Conservation (phyloP, 1,140 invertebrate species). For the Amyelois transitella region DNA sequence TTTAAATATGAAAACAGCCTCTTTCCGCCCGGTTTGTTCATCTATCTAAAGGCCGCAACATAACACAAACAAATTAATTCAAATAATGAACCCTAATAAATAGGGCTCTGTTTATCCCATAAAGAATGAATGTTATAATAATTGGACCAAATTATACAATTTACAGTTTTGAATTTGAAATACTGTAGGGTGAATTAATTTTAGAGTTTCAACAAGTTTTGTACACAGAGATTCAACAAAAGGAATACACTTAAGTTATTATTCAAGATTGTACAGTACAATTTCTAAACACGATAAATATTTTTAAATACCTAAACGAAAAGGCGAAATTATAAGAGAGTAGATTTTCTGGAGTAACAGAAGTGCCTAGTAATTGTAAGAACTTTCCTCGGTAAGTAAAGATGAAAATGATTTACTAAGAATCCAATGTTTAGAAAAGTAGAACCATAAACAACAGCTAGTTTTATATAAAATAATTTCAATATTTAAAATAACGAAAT, state of each 20-base stretch:
- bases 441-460: too few relatives aligned
- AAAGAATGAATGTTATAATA: constrained; percentile 72
- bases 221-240: not conserved
- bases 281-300: too few relatives aligned
- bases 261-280: too few relatives aligned
- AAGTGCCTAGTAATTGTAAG: too few relatives aligned
- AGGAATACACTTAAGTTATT: not conserved
- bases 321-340: too few relatives aligned
- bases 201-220: constrained; percentile 1
- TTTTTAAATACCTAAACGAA: too few relatives aligned
- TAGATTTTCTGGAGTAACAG: too few relatives aligned
- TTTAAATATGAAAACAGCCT: constrained; percentile 71
- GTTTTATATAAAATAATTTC: too few relatives aligned
- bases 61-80: constrained; percentile 74
- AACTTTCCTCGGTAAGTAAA: too few relatives aligned
- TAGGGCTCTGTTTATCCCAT: constrained; percentile 67
- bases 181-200: constrained; percentile 42
- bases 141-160: constrained; percentile 54
- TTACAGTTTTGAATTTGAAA: constrained; percentile 58
- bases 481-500: not conserved
- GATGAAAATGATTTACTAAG: too few relatives aligned
- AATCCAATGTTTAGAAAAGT: too few relatives aligned
- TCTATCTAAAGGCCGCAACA: constrained; percentile 49
- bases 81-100: constrained; percentile 71
- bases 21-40: constrained; percentile 46